Percentiles rank a stretch among this genome's conserved stretches.
Evolutionary conservation across 2,888 invertebrate species (phyloP).

Genomic region (Sinohyriopsis cumingii): DNA sequence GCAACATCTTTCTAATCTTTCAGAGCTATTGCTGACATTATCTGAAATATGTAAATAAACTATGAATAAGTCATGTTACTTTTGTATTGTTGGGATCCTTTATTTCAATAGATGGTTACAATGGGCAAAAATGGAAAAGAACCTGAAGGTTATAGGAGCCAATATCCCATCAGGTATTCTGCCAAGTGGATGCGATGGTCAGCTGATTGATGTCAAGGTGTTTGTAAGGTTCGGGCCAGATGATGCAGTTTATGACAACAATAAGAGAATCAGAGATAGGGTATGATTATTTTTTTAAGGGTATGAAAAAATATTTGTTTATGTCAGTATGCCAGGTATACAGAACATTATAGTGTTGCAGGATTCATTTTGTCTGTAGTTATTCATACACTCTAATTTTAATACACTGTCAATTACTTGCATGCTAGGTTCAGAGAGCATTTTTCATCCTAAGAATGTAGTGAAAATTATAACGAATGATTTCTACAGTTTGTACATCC

Average conservation of each 20-base stretch:
- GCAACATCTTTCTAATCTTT: too few species aligned
- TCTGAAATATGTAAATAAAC: too few species aligned
- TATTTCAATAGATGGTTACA: conserved; percentile 53
- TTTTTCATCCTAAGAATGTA: too few species aligned
- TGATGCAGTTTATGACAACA: conserved; percentile 69
- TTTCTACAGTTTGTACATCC: too few species aligned
- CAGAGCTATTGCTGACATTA: too few species aligned
- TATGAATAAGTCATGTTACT: too few species aligned
- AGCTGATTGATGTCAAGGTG: conserved; percentile 64
- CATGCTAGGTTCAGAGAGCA: too few species aligned
- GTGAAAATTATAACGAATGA: too few species aligned
- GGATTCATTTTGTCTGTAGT: neutral
- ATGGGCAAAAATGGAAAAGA: conserved; percentile 56
- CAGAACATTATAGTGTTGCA: neutral
- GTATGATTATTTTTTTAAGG: conserved; percentile 42
- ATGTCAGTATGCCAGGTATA: neutral
- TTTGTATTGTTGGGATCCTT: too few species aligned
- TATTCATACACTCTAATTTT: neutral
- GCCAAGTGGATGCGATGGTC: conserved; percentile 54
- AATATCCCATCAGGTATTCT: conserved; percentile 59
- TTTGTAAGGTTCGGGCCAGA: conserved; percentile 67
- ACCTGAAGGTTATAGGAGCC: conserved; percentile 57
- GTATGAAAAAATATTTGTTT: neutral
- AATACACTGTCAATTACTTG: neutral
- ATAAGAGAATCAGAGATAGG: conserved; percentile 68